phyloP scores from a whole-genome alignment of 2,888 invertebrate species.

The Eurois occulta region DNA sequence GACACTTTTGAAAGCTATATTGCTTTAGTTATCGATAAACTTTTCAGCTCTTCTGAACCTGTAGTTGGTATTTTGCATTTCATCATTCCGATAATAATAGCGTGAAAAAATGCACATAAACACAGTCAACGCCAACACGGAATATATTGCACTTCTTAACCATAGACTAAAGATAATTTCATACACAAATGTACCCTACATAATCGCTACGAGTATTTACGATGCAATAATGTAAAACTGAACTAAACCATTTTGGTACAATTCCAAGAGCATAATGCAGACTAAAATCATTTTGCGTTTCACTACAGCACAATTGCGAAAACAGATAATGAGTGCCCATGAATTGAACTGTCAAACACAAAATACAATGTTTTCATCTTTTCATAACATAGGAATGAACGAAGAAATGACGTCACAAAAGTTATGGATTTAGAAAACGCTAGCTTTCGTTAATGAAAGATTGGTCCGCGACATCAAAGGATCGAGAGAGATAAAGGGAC shows the following conservation, averaged over 20 bases:
- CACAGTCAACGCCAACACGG: neutral
- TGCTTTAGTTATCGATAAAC: neutral
- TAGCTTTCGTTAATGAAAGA: slow-evolving; percentile 37
- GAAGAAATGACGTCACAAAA: slow-evolving; percentile 34
- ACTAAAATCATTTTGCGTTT: slow-evolving; percentile 64
- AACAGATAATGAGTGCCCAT: slow-evolving; percentile 15
- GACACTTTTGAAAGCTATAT: neutral
- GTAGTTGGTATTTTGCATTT: neutral
- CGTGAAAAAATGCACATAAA: neutral
- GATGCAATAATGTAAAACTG: slow-evolving; percentile 70
- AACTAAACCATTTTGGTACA: slow-evolving; percentile 72
- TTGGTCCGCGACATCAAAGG: slow-evolving; percentile 44
- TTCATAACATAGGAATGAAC: neutral
- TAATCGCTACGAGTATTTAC: slow-evolving; percentile 62
- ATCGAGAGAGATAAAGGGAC: slow-evolving; percentile 27
- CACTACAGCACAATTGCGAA: slow-evolving; percentile 53
- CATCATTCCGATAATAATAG: neutral
- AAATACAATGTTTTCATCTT: slow-evolving; percentile 6
- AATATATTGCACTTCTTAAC: slow-evolving; percentile 5
- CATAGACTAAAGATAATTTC: slow-evolving; percentile 20
- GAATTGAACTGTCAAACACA: slow-evolving; percentile 26
- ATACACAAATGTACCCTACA: slow-evolving; percentile 9
- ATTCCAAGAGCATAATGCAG: slow-evolving; percentile 68
- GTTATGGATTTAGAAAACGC: slow-evolving; percentile 9
- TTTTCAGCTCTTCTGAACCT: neutral